Percentiles rank a stretch among this genome's conserved stretches.
Conservation (phyloP, 1,140 invertebrate genomes). For the Diabrotica virgifera region DNA sequence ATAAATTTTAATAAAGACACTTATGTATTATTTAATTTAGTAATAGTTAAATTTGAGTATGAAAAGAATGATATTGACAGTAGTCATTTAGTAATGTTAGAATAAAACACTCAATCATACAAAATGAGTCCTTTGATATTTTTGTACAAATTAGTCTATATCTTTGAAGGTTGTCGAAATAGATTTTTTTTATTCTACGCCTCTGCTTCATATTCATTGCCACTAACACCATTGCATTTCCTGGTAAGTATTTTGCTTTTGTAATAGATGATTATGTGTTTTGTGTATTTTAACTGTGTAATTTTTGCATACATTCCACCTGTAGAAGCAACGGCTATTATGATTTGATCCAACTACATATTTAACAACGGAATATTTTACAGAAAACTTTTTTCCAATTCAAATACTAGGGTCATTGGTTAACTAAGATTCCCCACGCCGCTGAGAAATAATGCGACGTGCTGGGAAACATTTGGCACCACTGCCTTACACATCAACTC, state of each 20-base stretch:
- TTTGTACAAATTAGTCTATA: neutral
- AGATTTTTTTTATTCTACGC: conserved; percentile 14
- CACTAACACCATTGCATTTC: conserved; percentile 43
- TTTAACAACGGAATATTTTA: neutral
- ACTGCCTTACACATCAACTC: too few species aligned
- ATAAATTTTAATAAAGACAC: too few species aligned
- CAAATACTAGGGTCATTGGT: too few species aligned
- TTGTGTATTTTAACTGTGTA: conserved; percentile 7
- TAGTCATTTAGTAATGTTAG: too few species aligned
- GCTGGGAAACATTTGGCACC: too few species aligned
- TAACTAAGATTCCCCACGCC: too few species aligned
- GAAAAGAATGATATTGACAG: too few species aligned
- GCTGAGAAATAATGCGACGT: too few species aligned
- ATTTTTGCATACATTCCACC: conserved; percentile 2
- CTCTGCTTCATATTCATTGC: conserved; percentile 19
- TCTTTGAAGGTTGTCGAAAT: neutral
- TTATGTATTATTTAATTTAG: too few species aligned
- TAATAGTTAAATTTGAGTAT: too few species aligned
- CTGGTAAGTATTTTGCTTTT: conserved; percentile 29
- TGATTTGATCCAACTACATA: conserved; percentile 1
- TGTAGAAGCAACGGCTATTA: neutral
- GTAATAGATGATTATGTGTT: conserved; percentile 1
- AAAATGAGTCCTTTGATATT: neutral
- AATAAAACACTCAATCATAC: too few species aligned
- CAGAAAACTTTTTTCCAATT: too few species aligned